Conservation (phyloP, 2,113 vertebrate species). For the Rhombomys opimus region DNA sequence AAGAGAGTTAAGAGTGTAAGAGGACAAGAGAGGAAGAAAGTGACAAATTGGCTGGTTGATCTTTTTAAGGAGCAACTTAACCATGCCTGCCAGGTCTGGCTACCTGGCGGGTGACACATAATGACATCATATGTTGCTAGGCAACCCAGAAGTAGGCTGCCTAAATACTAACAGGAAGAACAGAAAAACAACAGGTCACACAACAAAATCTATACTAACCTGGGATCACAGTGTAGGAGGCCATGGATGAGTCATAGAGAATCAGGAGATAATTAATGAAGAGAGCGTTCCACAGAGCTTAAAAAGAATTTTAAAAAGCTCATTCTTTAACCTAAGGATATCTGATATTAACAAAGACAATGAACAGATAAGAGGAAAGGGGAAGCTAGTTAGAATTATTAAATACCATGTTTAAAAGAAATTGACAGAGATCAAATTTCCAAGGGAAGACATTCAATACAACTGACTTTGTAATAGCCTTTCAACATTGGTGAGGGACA, state of each 20-base stretch:
- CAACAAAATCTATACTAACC: slow-evolving; percentile 52
- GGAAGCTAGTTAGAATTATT: slow-evolving; percentile 58
- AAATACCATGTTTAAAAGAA: slow-evolving; percentile 54
- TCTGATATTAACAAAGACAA: slow-evolving; percentile 60
- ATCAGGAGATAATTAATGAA: slow-evolving; percentile 73
- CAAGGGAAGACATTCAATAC: slow-evolving; percentile 56
- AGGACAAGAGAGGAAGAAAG: no score
- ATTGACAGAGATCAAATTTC: slow-evolving; percentile 60
- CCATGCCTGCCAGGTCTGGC: no score
- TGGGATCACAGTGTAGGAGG: slow-evolving; percentile 36
- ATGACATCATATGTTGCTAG: no score
- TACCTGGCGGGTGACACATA: no score
- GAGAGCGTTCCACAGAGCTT: slow-evolving; percentile 59
- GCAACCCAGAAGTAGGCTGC: no score
- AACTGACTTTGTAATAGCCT: slow-evolving; percentile 39
- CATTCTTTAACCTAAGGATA: slow-evolving; percentile 56
- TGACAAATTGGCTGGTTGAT: no score
- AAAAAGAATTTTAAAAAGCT: slow-evolving; percentile 47
- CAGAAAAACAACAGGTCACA: slow-evolving; percentile 67
- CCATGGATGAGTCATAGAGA: slow-evolving; percentile 38
- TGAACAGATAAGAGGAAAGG: slow-evolving; percentile 61
- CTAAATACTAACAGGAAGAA: slow-evolving; percentile 21
- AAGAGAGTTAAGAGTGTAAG: no score
- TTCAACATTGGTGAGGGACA: slow-evolving; percentile 43
- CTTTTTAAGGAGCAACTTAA: no score